Conservation (phyloP, 30 jellyfish, hydroid and myxozoan genomes). For the Pelagia noctiluca region DNA sequence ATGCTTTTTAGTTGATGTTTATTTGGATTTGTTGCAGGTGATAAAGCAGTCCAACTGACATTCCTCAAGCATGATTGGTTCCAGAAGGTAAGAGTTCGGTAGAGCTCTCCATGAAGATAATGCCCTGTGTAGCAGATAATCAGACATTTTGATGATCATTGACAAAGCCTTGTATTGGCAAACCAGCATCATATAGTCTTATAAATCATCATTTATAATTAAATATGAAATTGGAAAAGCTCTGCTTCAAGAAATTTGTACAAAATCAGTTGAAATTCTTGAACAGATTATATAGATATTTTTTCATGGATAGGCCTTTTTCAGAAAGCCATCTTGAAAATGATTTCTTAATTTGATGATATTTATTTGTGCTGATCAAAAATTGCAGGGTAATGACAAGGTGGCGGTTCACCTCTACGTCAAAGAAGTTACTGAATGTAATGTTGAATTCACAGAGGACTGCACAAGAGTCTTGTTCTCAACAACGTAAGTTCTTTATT, state of each 20-base stretch:
- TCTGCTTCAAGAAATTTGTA: no score
- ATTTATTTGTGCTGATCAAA: background rate
- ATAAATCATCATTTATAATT: no score
- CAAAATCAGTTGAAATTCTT: no score
- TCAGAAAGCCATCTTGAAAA: no score
- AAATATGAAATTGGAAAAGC: no score
- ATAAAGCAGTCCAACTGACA: conserved; percentile 5
- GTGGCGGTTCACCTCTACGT: conserved; percentile 56
- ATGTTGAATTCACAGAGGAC: conserved; percentile 44
- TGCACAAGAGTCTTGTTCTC: background rate
- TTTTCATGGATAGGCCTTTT: no score
- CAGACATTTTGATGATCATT: no score
- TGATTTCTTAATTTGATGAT: background rate
- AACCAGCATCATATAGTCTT: no score
- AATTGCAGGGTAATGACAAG: conserved; percentile 28
- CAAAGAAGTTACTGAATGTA: conserved; percentile 48
- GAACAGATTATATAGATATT: no score
- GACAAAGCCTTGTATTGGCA: no score
- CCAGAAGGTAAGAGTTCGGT: conserved; percentile 26
- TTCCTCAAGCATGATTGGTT: conserved; percentile 70
- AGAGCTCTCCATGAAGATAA: background rate
- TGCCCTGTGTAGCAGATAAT: no score
- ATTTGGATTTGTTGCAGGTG: background rate
- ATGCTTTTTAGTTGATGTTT: background rate
- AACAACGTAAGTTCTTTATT: conserved; percentile 40